phyloP scores from a whole-genome alignment of 2,888 invertebrate genomes.

The Brachyopa scutellaris region DNA sequence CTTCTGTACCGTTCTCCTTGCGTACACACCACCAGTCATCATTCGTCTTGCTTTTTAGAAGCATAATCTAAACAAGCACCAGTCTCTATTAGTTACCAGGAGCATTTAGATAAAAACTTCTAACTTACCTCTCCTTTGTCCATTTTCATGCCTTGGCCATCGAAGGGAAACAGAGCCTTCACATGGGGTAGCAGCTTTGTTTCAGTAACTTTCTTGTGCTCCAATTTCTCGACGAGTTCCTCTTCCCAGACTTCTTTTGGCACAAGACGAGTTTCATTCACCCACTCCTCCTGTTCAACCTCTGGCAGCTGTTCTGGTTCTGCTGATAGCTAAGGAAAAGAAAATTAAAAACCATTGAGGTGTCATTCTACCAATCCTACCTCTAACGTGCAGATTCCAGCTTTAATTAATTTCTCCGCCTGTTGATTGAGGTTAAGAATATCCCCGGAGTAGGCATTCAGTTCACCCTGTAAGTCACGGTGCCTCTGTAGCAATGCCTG shows the following conservation, averaged over 20 bases:
- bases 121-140: slow-evolving; percentile 89
- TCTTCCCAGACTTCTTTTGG: slow-evolving; percentile 97
- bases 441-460: slow-evolving; percentile 94
- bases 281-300: slow-evolving; percentile 88
- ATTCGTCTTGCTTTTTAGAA: slow-evolving; percentile 96
- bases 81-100: not conserved
- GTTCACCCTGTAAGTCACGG: slow-evolving; percentile 92
- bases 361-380: slow-evolving; percentile 47
- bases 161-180: slow-evolving; percentile 93
- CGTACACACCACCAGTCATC: slow-evolving; percentile 99
- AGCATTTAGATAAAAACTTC: not conserved
- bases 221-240: slow-evolving; percentile 92
- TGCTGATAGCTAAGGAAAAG: slow-evolving; percentile 81
- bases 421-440: slow-evolving; percentile 90
- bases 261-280: slow-evolving; percentile 90
- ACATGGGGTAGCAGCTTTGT: slow-evolving; percentile 94
- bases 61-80: slow-evolving; percentile 84
- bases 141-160: slow-evolving; percentile 95
- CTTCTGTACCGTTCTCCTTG: slow-evolving; percentile 94
- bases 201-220: slow-evolving; percentile 93
- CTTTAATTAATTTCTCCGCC: slow-evolving; percentile 88
- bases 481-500: slow-evolving; percentile 94
- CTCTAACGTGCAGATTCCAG: slow-evolving; percentile 86
- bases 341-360: not conserved
- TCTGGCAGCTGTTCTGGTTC: slow-evolving; percentile 85